Evolutionary conservation across 2,888 invertebrate genomes (phyloP), one percentile per base, ranked within the genome.

Genomic region (Lacanobia oleracea): DNA sequence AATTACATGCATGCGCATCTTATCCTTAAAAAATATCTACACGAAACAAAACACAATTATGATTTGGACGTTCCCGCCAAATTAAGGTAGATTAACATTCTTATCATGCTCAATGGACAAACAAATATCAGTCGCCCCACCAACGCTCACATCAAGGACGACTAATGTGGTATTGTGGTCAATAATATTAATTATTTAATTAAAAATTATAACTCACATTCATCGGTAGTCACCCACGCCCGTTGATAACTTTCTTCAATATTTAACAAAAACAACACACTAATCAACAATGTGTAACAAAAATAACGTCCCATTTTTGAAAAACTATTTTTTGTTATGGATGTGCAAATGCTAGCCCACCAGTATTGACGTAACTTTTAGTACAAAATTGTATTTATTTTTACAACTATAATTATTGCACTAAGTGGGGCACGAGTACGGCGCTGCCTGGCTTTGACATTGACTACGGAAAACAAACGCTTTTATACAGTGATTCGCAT

Each of bases 221-320:
- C 94, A 76, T 94, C 94, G 1, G 94, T 94, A 23, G 94, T 93
- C 50, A 92, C 75, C 91, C 90, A 92, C 67, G 27, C 6, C 63
- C 64, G 76, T 77, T 75, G 74, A 56, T 61, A 53, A 78, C 82
- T 80, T 60, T 75, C 62, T 66, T 77, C 67, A 16, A 84, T 72
- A 76, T 73, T 72, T 67, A 86, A 75, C 21, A 79, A 66, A 57
- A 89, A 73, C 68, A 88, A 74, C 75, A 82, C 80, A 82, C 79
- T 45, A 54, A 68, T 40, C 16, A 72, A 27, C 6, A 76, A 75
- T 67, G 73, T 2, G 40, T 45, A 67, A 64, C 57, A 43, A 53
- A 9, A 0, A 14, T n/a, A 53, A 33, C 16, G 62, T 59, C 81
- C 81, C 85, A 86, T 85, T 84, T 86, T 84, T 18, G 0, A 72